phyloP scores from a whole-genome alignment of 2,888 invertebrate genomes.

The Habroteleia sp. region DNA sequence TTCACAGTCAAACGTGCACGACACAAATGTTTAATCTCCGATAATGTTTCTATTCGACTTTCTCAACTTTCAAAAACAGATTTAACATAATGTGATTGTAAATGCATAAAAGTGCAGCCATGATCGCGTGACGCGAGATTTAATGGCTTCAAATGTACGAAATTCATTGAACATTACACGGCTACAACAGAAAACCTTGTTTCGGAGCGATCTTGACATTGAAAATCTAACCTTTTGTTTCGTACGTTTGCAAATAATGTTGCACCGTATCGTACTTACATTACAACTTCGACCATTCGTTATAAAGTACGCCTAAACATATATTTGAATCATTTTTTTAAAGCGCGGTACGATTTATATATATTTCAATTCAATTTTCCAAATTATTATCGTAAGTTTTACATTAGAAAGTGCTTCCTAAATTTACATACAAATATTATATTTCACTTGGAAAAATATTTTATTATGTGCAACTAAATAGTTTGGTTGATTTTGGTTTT shows the following conservation, averaged over 20 bases:
- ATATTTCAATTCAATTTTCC: too few relatives aligned
- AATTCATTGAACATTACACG: slow-evolving; percentile 31
- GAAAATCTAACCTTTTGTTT: slow-evolving; percentile 46
- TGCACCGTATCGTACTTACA: slow-evolving; percentile 1
- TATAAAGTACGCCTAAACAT: too few relatives aligned
- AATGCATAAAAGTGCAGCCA: slow-evolving; percentile 42
- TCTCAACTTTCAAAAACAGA: slow-evolving; percentile 55
- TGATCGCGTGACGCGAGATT: slow-evolving; percentile 56
- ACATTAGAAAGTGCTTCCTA: too few relatives aligned
- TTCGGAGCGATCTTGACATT: slow-evolving; percentile 44
- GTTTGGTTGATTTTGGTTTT: too few relatives aligned
- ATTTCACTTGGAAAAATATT: too few relatives aligned
- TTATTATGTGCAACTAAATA: too few relatives aligned
- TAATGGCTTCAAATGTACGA: slow-evolving; percentile 42
- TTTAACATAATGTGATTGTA: slow-evolving; percentile 50
- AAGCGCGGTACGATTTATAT: too few relatives aligned
- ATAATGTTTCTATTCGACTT: slow-evolving; percentile 49
- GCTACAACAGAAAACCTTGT: slow-evolving; percentile 21
- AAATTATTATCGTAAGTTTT: too few relatives aligned
- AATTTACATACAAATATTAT: too few relatives aligned
- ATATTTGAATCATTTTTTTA: too few relatives aligned
- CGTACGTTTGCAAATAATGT: slow-evolving; percentile 15
- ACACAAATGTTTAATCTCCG: slow-evolving; percentile 22
- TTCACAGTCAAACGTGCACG: not conserved
- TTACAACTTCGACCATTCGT: too few relatives aligned